Percentiles rank a stretch among this genome's conserved stretches.
Evolutionary conservation across 2,113 vertebrate genomes (phyloP).

Genomic region (Argyrosomus japonicus): DNA sequence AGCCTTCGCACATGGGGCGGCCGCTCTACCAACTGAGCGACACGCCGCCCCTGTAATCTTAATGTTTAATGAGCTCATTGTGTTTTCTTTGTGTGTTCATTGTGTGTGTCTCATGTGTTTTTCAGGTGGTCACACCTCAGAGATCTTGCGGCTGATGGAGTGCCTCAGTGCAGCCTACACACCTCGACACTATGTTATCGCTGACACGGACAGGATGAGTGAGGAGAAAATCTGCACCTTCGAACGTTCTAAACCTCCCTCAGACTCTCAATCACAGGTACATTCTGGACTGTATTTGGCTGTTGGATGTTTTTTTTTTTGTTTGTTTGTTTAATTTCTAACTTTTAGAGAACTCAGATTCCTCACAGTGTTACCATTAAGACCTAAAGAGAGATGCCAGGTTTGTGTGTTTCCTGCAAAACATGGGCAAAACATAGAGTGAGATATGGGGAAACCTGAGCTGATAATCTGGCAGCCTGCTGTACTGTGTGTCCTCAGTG

Average conservation of each 20-base stretch:
- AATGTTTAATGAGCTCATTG: neutral
- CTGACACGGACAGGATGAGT: constrained; percentile 93
- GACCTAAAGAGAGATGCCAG: neutral
- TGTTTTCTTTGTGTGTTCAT: neutral
- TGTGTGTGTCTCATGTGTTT: neutral
- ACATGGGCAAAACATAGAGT: neutral
- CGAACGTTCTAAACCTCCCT: constrained; percentile 82
- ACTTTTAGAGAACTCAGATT: neutral
- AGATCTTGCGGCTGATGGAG: constrained; percentile 91
- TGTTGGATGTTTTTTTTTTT: too few species aligned
- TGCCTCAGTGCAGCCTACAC: constrained; percentile 86
- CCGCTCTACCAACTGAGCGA: too few species aligned
- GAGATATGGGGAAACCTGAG: neutral
- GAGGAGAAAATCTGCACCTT: constrained; percentile 90
- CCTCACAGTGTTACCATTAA: neutral
- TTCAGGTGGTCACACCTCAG: constrained; percentile 94
- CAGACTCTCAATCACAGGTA: constrained; percentile 79
- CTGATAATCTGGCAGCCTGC: neutral
- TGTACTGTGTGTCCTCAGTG: neutral
- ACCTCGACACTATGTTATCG: constrained; percentile 91
- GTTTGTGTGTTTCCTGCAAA: neutral
- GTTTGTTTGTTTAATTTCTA: too few species aligned
- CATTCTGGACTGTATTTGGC: neutral
- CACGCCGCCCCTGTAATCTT: too few species aligned
- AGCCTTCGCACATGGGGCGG: too few species aligned